Percentiles rank a stretch among this genome's conserved stretches.
Evolutionary conservation across 1,140 invertebrate species (phyloP).

Genomic region (Amphibalanus amphitrite): DNA sequence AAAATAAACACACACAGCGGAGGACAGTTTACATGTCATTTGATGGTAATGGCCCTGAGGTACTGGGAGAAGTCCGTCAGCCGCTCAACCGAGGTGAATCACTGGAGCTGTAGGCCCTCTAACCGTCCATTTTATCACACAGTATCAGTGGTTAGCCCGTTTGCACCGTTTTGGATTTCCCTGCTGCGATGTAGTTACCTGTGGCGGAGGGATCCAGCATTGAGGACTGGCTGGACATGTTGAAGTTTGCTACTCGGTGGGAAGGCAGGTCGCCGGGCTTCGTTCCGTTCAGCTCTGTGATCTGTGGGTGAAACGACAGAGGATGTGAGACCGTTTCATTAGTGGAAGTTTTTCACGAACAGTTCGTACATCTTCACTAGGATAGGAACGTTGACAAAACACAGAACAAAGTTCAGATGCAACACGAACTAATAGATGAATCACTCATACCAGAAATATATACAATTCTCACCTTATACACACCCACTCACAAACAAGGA

Average conservation of each 20-base stretch:
- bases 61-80: too few species aligned
- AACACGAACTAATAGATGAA: too few species aligned
- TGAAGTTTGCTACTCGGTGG: constrained; percentile 68
- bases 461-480: too few species aligned
- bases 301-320: constrained; percentile 29
- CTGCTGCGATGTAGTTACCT: background rate
- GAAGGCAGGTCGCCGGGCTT: constrained; percentile 54
- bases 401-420: too few species aligned
- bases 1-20: constrained; percentile 95
- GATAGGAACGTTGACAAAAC: background rate
- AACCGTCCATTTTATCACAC: too few species aligned
- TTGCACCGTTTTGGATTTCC: too few species aligned
- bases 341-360: too few species aligned
- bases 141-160: too few species aligned
- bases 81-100: too few species aligned
- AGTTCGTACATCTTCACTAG: too few species aligned
- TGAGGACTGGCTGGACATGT: constrained; percentile 56
- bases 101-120: too few species aligned
- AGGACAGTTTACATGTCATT: constrained; percentile 77
- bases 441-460: background rate
- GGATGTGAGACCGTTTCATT: background rate
- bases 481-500: background rate
- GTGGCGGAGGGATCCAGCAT: constrained; percentile 20
- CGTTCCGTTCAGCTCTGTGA: constrained; percentile 44
- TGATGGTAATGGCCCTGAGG: constrained; percentile 20